Evolutionary conservation across 2,113 vertebrate species (phyloP), one percentile per base, ranked within the genome.

Genomic region (Neoarius graeffei): DNA sequence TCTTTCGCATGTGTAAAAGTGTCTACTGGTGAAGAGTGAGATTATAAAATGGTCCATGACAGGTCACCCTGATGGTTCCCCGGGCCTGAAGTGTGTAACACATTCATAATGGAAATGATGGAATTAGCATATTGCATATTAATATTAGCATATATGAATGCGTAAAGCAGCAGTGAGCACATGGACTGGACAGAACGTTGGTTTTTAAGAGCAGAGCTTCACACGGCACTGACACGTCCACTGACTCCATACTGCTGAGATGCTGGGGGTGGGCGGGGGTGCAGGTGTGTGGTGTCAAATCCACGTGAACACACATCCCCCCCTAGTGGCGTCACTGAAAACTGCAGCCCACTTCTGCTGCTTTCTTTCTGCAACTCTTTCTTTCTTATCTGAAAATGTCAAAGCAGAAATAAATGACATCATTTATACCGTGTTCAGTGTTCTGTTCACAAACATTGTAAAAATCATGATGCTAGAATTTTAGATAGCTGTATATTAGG

Each of bases 241-340:
- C 90, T 73, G 89, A 90, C 66, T 60, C 59, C 79, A 81, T 35
- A 77, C 74, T 54, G 50, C 5, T 25, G 62, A 77, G 77, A 85
- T 81, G 66, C 19, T 20, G 42, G 19, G 35, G 48, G 23, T 20
- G 59, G 69, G 50, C 69, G 64, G 76, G n/a, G 50, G n/a, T 8
- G 2, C 20, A 17, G 14, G 23, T 19, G 14, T 23, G 52, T 10
- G 17, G 71, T 71, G 91, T 71, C 50, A 85, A 85, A 62, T 81
- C 64, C 88, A 93, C 88, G 90, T 93, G 86, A 93, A 81, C 74
- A 82, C 91, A 92, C 87, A 93, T 76, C 94, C 93, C 93, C 94
- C 93, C 92, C 95, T 93, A 88, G 92, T 94, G 95, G 91, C n/a
- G 11, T 50, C 14, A 84, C 81, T 48, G 6, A 11, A 23, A 66